Evolutionary conservation across 2,113 vertebrate genomes (phyloP).

Genomic region (Channa maculata): DNA sequence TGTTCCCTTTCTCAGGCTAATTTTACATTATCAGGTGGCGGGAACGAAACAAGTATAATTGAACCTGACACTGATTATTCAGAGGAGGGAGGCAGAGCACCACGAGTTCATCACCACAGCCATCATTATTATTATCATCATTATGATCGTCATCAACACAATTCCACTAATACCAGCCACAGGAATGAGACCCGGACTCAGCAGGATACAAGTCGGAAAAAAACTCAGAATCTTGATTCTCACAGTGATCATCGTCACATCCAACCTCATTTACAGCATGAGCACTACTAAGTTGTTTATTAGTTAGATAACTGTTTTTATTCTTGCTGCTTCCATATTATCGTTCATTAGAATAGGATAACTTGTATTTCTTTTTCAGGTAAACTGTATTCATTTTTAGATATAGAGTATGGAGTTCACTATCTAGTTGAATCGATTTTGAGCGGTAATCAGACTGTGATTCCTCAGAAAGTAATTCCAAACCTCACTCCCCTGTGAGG

Average conservation of each 20-base stretch:
- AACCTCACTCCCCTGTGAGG: conserved; percentile 22
- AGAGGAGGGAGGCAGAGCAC: neutral
- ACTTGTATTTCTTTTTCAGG: neutral
- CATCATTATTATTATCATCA: conserved; percentile 16
- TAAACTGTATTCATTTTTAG: neutral
- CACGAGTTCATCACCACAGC: neutral
- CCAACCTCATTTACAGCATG: neutral
- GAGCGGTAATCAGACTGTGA: neutral
- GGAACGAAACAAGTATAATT: neutral
- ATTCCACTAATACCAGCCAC: neutral
- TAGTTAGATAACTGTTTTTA: neutral
- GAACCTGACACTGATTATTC: neutral
- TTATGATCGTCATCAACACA: conserved; percentile 1
- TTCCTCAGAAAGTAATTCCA: neutral
- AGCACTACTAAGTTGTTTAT: neutral
- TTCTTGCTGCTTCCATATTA: neutral
- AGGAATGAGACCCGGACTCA: conserved; percentile 5
- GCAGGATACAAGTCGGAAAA: conserved; percentile 12
- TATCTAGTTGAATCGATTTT: neutral
- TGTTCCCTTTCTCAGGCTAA: conserved; percentile 40
- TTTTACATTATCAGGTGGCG: conserved; percentile 1
- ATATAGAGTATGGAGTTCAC: neutral
- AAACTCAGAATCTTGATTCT: conserved; percentile 2
- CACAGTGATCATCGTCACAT: neutral
- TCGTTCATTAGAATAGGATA: neutral